Evolutionary conservation across 2,888 invertebrate species (phyloP).

Genomic region (Andricus quercusramuli): DNA sequence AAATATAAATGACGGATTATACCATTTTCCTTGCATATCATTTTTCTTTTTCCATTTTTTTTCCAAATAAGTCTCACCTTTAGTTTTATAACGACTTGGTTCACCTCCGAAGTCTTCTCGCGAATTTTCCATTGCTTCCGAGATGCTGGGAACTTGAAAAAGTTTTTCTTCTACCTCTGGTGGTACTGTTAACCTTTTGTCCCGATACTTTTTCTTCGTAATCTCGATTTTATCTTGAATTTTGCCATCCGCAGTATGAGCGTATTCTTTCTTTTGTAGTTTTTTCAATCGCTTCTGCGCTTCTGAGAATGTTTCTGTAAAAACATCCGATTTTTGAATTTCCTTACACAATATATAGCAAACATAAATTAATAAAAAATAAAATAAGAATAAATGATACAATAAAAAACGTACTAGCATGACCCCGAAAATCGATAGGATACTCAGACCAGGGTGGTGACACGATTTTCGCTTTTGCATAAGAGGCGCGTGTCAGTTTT

Average conservation of each 20-base stretch:
- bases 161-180: not conserved
- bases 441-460: not conserved
- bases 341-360: not conserved
- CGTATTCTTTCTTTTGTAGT: not conserved
- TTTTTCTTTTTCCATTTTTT: too few species aligned
- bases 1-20: too few species aligned
- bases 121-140: not conserved
- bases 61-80: too few species aligned
- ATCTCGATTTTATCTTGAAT: not conserved
- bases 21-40: too few species aligned
- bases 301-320: not conserved
- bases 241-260: not conserved
- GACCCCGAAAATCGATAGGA: not conserved
- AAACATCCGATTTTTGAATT: not conserved
- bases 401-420: slow-evolving; percentile 1
- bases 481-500: too few species aligned
- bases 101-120: too few species aligned
- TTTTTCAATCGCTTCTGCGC: not conserved
- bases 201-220: not conserved
- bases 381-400: too few species aligned
- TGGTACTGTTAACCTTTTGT: not conserved
- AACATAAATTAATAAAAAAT: not conserved
- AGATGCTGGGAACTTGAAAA: not conserved
- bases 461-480: too few species aligned
- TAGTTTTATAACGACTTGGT: too few species aligned